Conservation (phyloP, 2,888 invertebrate genomes). For the Eupelmus urozonus region DNA sequence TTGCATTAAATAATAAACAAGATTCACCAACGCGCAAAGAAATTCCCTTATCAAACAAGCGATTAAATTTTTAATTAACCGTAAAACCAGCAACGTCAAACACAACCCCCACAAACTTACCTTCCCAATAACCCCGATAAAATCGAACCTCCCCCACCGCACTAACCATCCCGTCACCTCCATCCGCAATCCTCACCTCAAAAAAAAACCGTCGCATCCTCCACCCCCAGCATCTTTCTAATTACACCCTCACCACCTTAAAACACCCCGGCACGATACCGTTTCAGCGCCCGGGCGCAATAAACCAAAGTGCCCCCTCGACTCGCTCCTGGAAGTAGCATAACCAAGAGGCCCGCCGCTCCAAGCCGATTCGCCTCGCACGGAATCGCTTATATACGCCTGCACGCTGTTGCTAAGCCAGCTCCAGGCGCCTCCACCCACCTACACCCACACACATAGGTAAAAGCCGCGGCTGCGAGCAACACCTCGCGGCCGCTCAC, state of each 20-base stretch:
- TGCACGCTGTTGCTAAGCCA: slow-evolving; percentile 25
- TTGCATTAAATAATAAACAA: too few species aligned
- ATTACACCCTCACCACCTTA: too few species aligned
- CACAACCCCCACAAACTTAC: too few species aligned
- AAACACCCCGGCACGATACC: too few species aligned
- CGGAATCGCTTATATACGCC: slow-evolving; percentile 9
- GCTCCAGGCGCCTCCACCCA: too few species aligned
- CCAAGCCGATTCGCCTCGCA: slow-evolving; percentile 10
- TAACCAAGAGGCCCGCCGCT: slow-evolving; percentile 9
- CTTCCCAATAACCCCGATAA: too few species aligned
- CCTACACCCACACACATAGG: too few species aligned
- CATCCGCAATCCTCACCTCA: background rate
- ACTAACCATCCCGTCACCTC: background rate
- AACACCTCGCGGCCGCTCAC: background rate
- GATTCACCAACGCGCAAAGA: too few species aligned
- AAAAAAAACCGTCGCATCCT: background rate
- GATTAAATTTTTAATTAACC: too few species aligned
- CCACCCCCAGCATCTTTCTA: background rate
- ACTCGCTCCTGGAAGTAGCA: background rate
- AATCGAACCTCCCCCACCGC: background rate
- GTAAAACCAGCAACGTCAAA: too few species aligned
- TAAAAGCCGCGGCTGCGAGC: background rate
- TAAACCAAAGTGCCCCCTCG: slow-evolving; percentile 16
- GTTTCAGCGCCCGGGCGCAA: background rate
- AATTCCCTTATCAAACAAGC: too few species aligned